Percentiles rank a stretch among this genome's conserved stretches.
Conservation (phyloP, 2,888 invertebrate species). For the Andrena camellia region DNA sequence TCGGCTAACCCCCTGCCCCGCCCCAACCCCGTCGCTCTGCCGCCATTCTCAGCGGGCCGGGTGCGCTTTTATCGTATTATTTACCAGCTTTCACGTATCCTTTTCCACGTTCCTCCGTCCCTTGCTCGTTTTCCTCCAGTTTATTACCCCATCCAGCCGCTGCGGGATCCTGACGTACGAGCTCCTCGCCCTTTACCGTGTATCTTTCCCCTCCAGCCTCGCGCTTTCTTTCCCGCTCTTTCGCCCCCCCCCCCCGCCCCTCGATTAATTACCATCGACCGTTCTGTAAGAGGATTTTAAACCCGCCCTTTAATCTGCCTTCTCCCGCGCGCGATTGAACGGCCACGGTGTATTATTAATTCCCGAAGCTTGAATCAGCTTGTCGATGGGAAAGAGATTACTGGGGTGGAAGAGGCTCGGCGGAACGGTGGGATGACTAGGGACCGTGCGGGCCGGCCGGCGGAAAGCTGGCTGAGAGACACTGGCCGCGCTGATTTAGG, state of each 20-base stretch:
- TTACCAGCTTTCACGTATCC: constrained; percentile 59
- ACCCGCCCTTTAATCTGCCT: constrained; percentile 40
- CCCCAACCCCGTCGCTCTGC: not conserved
- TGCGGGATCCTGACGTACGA: constrained; percentile 49
- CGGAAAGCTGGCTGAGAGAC: constrained; percentile 41
- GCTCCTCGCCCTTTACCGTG: constrained; percentile 34
- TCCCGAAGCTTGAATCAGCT: constrained; percentile 21
- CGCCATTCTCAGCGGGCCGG: not conserved
- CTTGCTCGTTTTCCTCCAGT: not conserved
- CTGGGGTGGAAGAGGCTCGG: not conserved
- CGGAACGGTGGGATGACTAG: constrained; percentile 15
- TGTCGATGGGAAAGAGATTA: constrained; percentile 10
- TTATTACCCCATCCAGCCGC: constrained; percentile 31
- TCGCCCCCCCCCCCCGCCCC: not conserved
- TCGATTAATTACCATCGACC: constrained; percentile 58
- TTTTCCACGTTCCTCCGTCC: constrained; percentile 37
- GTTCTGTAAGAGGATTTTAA: constrained; percentile 37
- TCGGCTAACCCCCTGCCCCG: not conserved
- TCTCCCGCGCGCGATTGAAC: constrained; percentile 1
- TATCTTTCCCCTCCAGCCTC: constrained; percentile 1
- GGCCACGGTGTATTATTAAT: constrained; percentile 38
- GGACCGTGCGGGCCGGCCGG: not conserved
- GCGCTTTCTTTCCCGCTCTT: not conserved
- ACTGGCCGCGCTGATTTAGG: constrained; percentile 64
- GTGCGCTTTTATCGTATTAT: constrained; percentile 70